These are phyloP conservation scores for Pocillopora verrucosa DNA, from an alignment of 64 coral and sea anemone genomes.

Conservation along the genomic window DNA sequence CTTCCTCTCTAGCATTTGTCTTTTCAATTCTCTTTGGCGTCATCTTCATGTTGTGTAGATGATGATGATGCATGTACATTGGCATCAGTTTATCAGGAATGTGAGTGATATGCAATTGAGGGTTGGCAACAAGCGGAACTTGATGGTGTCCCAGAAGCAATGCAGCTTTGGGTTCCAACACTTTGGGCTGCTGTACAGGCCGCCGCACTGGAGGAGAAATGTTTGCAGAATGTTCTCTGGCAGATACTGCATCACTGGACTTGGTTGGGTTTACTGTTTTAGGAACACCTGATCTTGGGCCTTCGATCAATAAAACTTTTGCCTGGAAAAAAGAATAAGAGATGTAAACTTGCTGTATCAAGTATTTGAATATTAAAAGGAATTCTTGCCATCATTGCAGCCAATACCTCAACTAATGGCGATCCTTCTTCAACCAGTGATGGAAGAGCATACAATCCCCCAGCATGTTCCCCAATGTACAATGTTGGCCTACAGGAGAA, in stretches of 20 bases:
- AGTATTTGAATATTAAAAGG: not conserved
- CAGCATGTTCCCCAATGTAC: constrained; percentile 91
- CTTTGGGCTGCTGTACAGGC: constrained; percentile 87
- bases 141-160: constrained; percentile 81
- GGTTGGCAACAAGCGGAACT: constrained; percentile 70
- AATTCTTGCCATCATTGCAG: not conserved
- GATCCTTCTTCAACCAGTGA: constrained; percentile 93
- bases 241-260: constrained; percentile 4
- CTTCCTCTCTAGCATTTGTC: constrained; percentile 64
- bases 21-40: constrained; percentile 69
- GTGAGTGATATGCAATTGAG: constrained; percentile 81
- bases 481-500: constrained; percentile 73
- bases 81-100: constrained; percentile 91
- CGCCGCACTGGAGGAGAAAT: constrained; percentile 51
- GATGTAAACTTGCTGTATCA: too few relatives aligned
- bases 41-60: constrained; percentile 22
- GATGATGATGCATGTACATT: constrained; percentile 74
- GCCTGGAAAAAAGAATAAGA: constrained; percentile 14
- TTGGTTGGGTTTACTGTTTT: constrained; percentile 29
- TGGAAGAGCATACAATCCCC: constrained; percentile 89
- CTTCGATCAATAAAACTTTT: constrained; percentile 80
- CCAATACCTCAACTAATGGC: constrained; percentile 81
- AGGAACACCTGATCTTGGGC: constrained; percentile 48
- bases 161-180: constrained; percentile 86
- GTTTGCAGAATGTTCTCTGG: constrained; percentile 62